Percentiles rank a stretch among this genome's conserved stretches.
These are phyloP conservation scores for Urocitellus parryii DNA, from an alignment of 2,113 vertebrate species.

Conservation along the genomic window DNA sequence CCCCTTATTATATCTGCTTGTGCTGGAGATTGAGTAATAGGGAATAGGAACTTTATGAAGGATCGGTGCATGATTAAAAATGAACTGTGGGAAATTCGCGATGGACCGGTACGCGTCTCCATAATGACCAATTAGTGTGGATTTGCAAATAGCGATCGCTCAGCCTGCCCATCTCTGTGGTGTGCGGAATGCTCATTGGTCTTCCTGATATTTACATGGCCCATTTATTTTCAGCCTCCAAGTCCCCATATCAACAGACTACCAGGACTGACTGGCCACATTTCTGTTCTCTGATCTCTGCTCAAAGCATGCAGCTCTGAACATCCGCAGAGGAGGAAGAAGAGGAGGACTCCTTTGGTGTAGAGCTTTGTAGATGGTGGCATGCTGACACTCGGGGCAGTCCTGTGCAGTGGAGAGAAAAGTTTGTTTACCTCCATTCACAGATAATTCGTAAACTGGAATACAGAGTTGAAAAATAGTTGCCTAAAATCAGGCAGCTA, in stretches of 20 bases:
- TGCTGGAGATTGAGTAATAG: not conserved
- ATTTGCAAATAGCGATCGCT: not conserved
- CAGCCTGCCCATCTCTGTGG: not conserved
- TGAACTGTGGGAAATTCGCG: accelerated
- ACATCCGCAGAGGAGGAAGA: not conserved
- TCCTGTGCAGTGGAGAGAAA: not conserved
- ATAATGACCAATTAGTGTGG: not conserved
- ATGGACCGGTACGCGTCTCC: accelerated
- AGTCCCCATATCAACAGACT: not conserved
- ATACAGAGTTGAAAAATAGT: not conserved
- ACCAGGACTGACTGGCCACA: accelerated
- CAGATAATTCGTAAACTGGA: not conserved
- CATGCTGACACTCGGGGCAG: accelerated
- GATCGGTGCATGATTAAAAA: conserved; percentile 14
- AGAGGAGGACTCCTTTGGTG: not conserved
- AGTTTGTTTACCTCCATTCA: not conserved
- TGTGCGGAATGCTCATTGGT: not conserved
- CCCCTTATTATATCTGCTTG: not conserved
- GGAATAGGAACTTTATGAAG: not conserved
- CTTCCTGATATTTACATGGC: not conserved
- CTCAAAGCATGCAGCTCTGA: accelerated
- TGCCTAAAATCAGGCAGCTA: conserved; percentile 14
- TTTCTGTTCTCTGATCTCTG: not conserved
- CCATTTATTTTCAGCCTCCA: not conserved
- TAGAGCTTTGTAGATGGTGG: not conserved